A percentile compares a stretch with the other conserved stretches of the same genome.
phyloP scores from a whole-genome alignment of 2,113 vertebrate species.

The Calidris pugnax region DNA sequence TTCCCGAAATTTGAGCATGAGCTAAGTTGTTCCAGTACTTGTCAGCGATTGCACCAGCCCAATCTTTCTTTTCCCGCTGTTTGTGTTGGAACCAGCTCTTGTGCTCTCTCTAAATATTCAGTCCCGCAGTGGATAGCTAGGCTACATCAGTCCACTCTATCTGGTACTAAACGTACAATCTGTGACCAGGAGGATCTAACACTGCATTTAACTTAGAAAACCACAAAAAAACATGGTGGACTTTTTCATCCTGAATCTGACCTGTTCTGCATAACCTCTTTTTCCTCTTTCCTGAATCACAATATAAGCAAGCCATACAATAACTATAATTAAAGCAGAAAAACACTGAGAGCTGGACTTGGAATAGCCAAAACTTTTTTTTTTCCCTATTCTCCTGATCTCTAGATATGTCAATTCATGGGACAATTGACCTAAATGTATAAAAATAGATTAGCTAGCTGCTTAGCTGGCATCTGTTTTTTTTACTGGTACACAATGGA shows the following conservation, averaged over 20 bases:
- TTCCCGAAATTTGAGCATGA: slow-evolving; percentile 59
- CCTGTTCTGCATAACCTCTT: not conserved
- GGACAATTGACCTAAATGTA: slow-evolving; percentile 11
- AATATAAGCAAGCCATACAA: not conserved
- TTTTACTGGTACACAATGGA: slow-evolving; percentile 24
- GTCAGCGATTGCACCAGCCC: slow-evolving; percentile 19
- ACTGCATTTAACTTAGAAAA: not conserved
- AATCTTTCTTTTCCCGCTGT: slow-evolving; percentile 15
- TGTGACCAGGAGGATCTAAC: not conserved
- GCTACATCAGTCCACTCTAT: not conserved
- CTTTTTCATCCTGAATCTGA: not conserved
- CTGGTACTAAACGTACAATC: not conserved
- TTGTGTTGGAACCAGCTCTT: slow-evolving; percentile 35
- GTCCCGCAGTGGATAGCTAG: not conserved
- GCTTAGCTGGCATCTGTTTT: not conserved
- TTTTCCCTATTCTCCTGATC: not conserved
- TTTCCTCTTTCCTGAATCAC: not conserved
- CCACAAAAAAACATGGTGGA: not conserved
- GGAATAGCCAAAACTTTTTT: not conserved
- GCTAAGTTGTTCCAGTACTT: slow-evolving; percentile 67
- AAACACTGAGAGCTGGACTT: not conserved
- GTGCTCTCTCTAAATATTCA: not conserved
- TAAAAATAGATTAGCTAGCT: slow-evolving; percentile 31
- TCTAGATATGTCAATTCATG: not conserved
- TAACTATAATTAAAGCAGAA: not conserved